A percentile compares a stretch with the other conserved stretches of the same genome.
These are phyloP conservation scores for Monochamus saltuarius DNA, from an alignment of 1,140 invertebrate genomes.

Conservation along the genomic window DNA sequence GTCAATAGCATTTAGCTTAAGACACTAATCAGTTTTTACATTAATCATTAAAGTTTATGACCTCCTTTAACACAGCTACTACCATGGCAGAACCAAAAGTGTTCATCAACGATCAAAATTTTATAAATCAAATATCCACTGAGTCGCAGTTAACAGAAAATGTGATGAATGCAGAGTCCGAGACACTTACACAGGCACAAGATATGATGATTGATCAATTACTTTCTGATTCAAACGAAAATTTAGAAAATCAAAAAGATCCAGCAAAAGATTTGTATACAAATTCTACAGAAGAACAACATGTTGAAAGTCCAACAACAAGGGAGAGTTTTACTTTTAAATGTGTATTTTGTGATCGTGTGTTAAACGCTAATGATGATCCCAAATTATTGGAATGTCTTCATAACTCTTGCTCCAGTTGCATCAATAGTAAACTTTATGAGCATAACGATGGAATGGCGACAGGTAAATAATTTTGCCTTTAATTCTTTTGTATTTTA, in stretches of 20 bases:
- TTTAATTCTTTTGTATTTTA: slow-evolving; percentile 4
- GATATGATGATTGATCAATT: slow-evolving; percentile 22
- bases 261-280: slow-evolving; percentile 22
- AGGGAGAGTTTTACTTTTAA: slow-evolving; percentile 56
- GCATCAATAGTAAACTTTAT: slow-evolving; percentile 70
- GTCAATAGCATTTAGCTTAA: not conserved
- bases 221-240: slow-evolving; percentile 16
- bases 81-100: slow-evolving; percentile 32
- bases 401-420: slow-evolving; percentile 78
- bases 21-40: slow-evolving; percentile 2
- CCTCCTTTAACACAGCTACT: slow-evolving; percentile 11
- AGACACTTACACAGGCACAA: slow-evolving; percentile 12
- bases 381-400: slow-evolving; percentile 84
- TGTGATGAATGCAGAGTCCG: slow-evolving; percentile 16
- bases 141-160: slow-evolving; percentile 23
- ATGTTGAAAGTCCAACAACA: slow-evolving; percentile 57
- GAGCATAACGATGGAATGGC: slow-evolving; percentile 56
- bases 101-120: slow-evolving; percentile 33
- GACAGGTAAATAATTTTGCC: slow-evolving; percentile 33
- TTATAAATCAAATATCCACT: slow-evolving; percentile 25
- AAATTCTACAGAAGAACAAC: slow-evolving; percentile 29
- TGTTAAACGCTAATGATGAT: slow-evolving; percentile 60
- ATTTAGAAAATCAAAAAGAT: slow-evolving; percentile 20
- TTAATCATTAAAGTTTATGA: slow-evolving; percentile 19
- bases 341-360: slow-evolving; percentile 70